phyloP scores from a whole-genome alignment of 2,888 invertebrate species.

The Mactromeris polynyma region DNA sequence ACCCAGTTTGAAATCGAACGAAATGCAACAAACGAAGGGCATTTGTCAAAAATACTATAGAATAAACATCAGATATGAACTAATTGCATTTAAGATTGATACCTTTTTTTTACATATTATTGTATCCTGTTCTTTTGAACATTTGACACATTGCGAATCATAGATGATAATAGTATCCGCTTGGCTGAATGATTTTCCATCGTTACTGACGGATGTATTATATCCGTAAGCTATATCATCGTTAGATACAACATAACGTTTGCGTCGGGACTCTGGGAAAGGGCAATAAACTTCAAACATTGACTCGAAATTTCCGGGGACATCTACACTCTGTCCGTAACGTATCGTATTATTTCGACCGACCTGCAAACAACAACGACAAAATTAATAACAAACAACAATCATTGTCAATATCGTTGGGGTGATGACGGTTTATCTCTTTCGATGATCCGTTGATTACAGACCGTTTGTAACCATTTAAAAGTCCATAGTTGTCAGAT shows the following conservation, averaged over 20 bases:
- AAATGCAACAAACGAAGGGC: not conserved
- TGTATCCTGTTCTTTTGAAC: not conserved
- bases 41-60: not conserved
- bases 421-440: no score
- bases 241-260: not conserved
- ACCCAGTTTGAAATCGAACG: not conserved
- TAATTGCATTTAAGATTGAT: not conserved
- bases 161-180: not conserved
- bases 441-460: no score
- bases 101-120: not conserved
- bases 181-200: not conserved
- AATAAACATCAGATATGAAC: not conserved
- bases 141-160: not conserved
- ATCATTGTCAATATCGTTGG: no score
- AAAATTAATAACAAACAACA: no score
- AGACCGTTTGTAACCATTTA: no score
- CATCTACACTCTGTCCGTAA: not conserved
- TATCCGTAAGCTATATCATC: not conserved
- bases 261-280: not conserved
- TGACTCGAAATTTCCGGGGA: not conserved
- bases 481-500: no score
- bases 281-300: conserved; percentile 11
- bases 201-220: not conserved
- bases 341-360: not conserved
- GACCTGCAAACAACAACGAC: not conserved